A percentile compares a stretch with the other conserved stretches of the same genome.
phyloP scores from a whole-genome alignment of 2,888 invertebrate genomes.

The Chrysodeixis includens region DNA sequence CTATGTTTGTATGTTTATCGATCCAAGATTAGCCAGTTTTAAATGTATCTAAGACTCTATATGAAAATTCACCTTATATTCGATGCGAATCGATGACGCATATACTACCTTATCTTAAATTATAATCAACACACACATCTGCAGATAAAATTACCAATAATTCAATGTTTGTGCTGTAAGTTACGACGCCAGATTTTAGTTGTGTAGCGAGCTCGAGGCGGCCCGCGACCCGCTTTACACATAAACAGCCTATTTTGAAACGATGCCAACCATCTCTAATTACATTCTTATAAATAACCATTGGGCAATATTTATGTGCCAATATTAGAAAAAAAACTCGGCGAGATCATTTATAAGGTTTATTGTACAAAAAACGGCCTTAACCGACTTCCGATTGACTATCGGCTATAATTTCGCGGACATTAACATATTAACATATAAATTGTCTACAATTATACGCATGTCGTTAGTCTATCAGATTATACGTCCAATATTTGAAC shows the following conservation, averaged over 20 bases:
- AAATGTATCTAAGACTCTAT: background rate
- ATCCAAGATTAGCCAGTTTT: background rate
- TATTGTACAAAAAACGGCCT: slow-evolving; percentile 58
- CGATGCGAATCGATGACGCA: background rate
- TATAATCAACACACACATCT: slow-evolving; percentile 20
- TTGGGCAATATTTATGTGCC: slow-evolving; percentile 58
- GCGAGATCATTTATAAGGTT: slow-evolving; percentile 33
- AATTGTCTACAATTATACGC: slow-evolving; percentile 64
- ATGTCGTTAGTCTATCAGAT: slow-evolving; percentile 48
- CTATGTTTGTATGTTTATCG: background rate
- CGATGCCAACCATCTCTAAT: slow-evolving; percentile 50
- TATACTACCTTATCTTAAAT: background rate
- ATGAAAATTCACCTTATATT: background rate
- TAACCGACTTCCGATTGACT: slow-evolving; percentile 63
- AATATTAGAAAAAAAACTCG: slow-evolving; percentile 45
- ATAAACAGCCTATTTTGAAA: slow-evolving; percentile 48
- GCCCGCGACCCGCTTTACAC: slow-evolving; percentile 29
- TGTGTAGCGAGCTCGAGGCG: slow-evolving; percentile 28
- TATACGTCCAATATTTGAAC: slow-evolving; percentile 47
- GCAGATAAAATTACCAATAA: slow-evolving; percentile 21
- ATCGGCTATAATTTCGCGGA: slow-evolving; percentile 65
- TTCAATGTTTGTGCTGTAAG: slow-evolving; percentile 23
- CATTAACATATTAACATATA: slow-evolving; percentile 67
- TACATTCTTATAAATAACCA: slow-evolving; percentile 46
- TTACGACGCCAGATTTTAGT: slow-evolving; percentile 8